These are phyloP conservation scores for Diadumene lineata DNA, from an alignment of 92 coral and sea anemone species.

Conservation along the genomic window DNA sequence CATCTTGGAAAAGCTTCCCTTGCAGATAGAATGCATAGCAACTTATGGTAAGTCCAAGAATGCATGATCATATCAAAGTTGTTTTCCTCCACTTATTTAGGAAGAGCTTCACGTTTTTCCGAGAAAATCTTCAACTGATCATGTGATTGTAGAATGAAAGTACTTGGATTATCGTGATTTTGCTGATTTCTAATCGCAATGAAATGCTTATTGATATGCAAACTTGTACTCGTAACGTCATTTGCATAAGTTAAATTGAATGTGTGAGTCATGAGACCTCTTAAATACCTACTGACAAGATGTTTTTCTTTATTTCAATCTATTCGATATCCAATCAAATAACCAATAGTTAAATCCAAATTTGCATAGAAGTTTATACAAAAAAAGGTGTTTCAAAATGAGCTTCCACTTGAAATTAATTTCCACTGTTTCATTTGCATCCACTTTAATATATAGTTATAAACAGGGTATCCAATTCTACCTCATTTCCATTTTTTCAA, in stretches of 20 bases:
- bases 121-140: background rate
- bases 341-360: too few relatives aligned
- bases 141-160: background rate
- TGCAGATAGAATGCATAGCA: slow-evolving; percentile 96
- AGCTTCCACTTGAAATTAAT: too few relatives aligned
- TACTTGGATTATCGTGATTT: background rate
- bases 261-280: background rate
- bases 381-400: too few relatives aligned
- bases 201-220: too few relatives aligned
- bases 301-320: too few relatives aligned
- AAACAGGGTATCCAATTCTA: too few relatives aligned
- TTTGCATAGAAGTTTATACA: too few relatives aligned
- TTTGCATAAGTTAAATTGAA: background rate
- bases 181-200: background rate
- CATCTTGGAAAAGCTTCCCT: slow-evolving; percentile 87
- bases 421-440: too few relatives aligned
- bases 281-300: background rate
- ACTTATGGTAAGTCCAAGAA: slow-evolving; percentile 89
- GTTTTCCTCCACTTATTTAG: background rate
- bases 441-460: too few relatives aligned
- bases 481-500: too few relatives aligned
- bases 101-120: background rate
- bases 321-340: too few relatives aligned
- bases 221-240: background rate
- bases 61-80: background rate